Base-by-base conservation (phyloP, 2,797 vertebrate species). In the Psittacula echo region DNA sequence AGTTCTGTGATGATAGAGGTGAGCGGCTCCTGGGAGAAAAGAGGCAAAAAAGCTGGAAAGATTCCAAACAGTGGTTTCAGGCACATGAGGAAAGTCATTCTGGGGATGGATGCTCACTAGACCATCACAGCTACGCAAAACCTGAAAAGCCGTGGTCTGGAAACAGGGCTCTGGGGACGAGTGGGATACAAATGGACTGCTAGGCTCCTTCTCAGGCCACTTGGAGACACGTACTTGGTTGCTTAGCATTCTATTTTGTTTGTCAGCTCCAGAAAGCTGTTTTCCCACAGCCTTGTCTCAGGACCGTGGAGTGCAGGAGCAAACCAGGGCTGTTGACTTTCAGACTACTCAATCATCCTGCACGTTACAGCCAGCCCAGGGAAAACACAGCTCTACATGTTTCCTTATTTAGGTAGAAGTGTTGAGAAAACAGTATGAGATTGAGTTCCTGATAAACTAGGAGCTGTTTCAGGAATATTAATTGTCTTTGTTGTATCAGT, bases 381-480 rank as follows among this genome's bases (percentile, higher is more conserved):
- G 78, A 91, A 89, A 96, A 85, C 80, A 88, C 16, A 73, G 91
- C 66, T 64, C 62, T 68, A 83, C 50, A 39, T 75, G 62, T 93
- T 96, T 96, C 92, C 87, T 84, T 93, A 91, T 96, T 96, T 95
- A 96, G 95, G 95, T 95, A 83, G 82, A 95, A 91, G 65, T 85
- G 87, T 93, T 89, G 78, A 61, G 82, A 91, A 96, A 97, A 81
- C 65, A 87, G 86, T 45, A 50, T 20, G 70, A 94, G 94, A 95
- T 96, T 96, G 95, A 70, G 62, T 64, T 92, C 51, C 79, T 93
- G 91, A 95, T 96, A 96, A 94, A 91, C 34, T 78, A 91, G 73
- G 62, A 95, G 54, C 70, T 34, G 82, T 86, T 91, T 92, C 79
- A 94, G 71, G 73, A 89, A 72, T 93, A 94, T 94, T 81, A 92